Percentiles rank a stretch among this genome's conserved stretches.
These are phyloP conservation scores for Papilio protenor DNA, from an alignment of 2,888 invertebrate species.

Conservation along the genomic window DNA sequence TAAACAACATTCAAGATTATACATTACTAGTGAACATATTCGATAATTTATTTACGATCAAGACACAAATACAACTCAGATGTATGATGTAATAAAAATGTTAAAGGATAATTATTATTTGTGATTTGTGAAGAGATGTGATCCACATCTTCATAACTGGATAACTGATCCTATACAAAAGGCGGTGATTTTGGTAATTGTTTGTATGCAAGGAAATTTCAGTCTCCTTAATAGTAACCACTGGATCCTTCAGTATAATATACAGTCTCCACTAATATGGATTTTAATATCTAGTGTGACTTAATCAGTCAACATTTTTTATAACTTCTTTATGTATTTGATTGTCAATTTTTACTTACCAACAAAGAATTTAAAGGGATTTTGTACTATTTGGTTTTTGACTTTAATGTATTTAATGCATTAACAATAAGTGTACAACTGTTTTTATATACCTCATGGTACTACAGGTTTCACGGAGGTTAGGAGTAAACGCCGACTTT, in stretches of 20 bases:
- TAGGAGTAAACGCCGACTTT: not conserved
- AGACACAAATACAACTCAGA: constrained; percentile 15
- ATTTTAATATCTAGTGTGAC: no score
- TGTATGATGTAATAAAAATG: not conserved
- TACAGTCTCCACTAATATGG: no score
- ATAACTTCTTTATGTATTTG: not conserved
- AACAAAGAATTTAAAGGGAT: not conserved
- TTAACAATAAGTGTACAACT: not conserved
- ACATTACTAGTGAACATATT: constrained; percentile 30
- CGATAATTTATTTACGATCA: not conserved
- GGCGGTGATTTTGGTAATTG: not conserved
- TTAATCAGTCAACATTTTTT: not conserved
- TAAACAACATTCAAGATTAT: constrained; percentile 22
- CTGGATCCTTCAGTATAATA: no score
- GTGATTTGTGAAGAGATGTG: no score
- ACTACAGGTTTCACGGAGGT: not conserved
- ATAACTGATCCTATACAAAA: not conserved
- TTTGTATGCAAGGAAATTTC: not conserved
- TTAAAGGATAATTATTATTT: not conserved
- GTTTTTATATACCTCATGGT: not conserved
- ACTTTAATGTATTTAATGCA: not conserved
- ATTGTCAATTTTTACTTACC: not conserved
- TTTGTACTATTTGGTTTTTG: not conserved
- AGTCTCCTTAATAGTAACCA: no score
- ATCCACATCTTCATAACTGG: not conserved